Conservation (phyloP, 2,888 invertebrate genomes). For the Apotomis capreana region DNA sequence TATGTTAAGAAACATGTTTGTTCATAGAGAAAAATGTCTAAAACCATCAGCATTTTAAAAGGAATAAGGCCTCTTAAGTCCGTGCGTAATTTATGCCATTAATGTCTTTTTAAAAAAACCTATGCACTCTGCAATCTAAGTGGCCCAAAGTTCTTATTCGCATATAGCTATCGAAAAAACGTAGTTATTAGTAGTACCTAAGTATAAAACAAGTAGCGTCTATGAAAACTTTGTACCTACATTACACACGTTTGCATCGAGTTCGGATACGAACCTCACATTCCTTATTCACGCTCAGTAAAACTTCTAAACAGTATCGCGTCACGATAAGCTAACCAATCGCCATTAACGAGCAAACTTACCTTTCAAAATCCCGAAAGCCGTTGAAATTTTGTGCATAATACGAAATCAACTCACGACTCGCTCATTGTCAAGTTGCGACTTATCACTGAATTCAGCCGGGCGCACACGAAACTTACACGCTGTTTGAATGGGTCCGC, state of each 20-base stretch:
- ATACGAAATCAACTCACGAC: slow-evolving; percentile 65
- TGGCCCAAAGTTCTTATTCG: too few relatives aligned
- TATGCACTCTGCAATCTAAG: too few relatives aligned
- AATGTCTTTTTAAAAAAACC: too few relatives aligned
- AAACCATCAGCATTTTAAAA: too few relatives aligned
- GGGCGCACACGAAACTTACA: slow-evolving; percentile 75
- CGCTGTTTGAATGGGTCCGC: slow-evolving; percentile 73
- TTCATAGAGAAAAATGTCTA: too few relatives aligned
- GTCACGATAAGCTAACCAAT: slow-evolving; percentile 24
- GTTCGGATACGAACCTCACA: slow-evolving; percentile 4
- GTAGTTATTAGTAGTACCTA: too few relatives aligned
- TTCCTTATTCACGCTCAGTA: slow-evolving; percentile 20
- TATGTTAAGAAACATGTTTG: too few relatives aligned
- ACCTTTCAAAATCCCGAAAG: slow-evolving; percentile 40
- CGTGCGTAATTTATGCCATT: too few relatives aligned
- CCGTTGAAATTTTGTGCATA: slow-evolving; percentile 47
- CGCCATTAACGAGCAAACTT: slow-evolving; percentile 27
- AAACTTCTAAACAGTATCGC: slow-evolving; percentile 22
- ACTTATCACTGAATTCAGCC: slow-evolving; percentile 73
- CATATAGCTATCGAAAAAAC: too few relatives aligned
- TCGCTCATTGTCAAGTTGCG: slow-evolving; percentile 65
- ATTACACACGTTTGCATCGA: not conserved
- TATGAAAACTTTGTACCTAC: too few relatives aligned
- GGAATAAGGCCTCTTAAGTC: too few relatives aligned
- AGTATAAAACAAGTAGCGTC: too few relatives aligned